A percentile compares a stretch with the other conserved stretches of the same genome.
These are phyloP conservation scores for Sepioteuthis lessoniana DNA, from an alignment of 2,888 invertebrate species.

Conservation along the genomic window DNA sequence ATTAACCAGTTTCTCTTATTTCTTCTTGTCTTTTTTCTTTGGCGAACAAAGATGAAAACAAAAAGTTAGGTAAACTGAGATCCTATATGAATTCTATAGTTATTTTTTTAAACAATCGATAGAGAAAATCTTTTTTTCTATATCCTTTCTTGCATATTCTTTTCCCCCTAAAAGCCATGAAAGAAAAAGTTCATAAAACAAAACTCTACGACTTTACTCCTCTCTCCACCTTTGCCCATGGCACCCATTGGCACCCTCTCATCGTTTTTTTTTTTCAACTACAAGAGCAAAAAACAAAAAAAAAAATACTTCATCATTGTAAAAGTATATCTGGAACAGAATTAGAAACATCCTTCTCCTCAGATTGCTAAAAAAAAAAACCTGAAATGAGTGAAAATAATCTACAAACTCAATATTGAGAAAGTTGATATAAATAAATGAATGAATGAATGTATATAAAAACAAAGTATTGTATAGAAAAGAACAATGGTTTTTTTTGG, in stretches of 20 bases:
- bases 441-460: not conserved
- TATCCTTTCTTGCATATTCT: not conserved
- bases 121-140: not conserved
- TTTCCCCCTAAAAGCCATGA: not conserved
- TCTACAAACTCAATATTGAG: not conserved
- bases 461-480: not conserved
- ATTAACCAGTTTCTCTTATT: not conserved
- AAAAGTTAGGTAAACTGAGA: not conserved
- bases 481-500: not conserved
- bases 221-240: not conserved
- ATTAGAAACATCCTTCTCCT: not conserved
- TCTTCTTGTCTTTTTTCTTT: not conserved
- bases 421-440: not conserved
- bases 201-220: not conserved
- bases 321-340: not conserved
- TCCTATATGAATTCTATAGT: not conserved
- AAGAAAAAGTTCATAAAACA: not conserved
- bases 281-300: not conserved
- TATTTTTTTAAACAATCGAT: not conserved
- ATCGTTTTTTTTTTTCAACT: not conserved
- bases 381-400: not conserved
- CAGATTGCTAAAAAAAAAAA: not conserved
- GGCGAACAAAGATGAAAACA: not conserved
- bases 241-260: not conserved
- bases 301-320: not conserved